A percentile compares a stretch with the other conserved stretches of the same genome.
Conservation (phyloP, 2,888 invertebrate species). For the Elaeidobius kamerunicus region DNA sequence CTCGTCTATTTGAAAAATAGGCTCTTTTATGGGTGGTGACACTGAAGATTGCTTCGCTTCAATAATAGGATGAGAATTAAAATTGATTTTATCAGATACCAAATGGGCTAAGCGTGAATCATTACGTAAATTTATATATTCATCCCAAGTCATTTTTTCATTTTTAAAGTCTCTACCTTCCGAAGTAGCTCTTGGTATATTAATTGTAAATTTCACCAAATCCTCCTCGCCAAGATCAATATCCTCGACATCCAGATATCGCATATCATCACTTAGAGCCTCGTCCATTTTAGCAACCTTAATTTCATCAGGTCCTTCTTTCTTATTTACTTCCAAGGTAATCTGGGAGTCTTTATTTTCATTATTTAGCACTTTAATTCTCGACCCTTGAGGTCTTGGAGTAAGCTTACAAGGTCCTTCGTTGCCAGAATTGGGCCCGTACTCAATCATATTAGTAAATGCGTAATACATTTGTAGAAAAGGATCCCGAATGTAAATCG, state of each 20-base stretch:
- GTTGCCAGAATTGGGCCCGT: slow-evolving; percentile 55
- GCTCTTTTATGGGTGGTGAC: slow-evolving; percentile 36
- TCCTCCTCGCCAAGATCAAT: slow-evolving; percentile 34
- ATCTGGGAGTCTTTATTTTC: slow-evolving; percentile 9
- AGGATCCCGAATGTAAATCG: slow-evolving; percentile 58
- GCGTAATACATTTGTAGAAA: slow-evolving; percentile 54
- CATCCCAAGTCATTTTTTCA: slow-evolving; percentile 15
- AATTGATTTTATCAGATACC: slow-evolving; percentile 12
- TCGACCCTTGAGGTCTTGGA: slow-evolving; percentile 28
- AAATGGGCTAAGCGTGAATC: slow-evolving; percentile 16
- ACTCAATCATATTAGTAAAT: slow-evolving; percentile 56
- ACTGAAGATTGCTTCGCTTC: slow-evolving; percentile 8
- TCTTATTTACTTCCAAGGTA: slow-evolving; percentile 14
- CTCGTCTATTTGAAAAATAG: slow-evolving; percentile 35
- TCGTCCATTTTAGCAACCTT: background rate
- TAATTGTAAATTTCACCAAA: slow-evolving; percentile 33
- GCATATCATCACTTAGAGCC: background rate
- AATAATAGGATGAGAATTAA: background rate
- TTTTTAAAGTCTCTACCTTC: slow-evolving; percentile 11
- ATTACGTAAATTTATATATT: slow-evolving; percentile 22
- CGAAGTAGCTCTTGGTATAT: slow-evolving; percentile 6
- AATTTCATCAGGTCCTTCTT: slow-evolving; percentile 5
- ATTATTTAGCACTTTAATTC: slow-evolving; percentile 9
- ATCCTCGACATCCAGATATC: slow-evolving; percentile 34
- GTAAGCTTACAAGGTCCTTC: slow-evolving; percentile 35